Evolutionary conservation across 2,113 vertebrate species (phyloP).

Genomic region (Thymallus thymallus): DNA sequence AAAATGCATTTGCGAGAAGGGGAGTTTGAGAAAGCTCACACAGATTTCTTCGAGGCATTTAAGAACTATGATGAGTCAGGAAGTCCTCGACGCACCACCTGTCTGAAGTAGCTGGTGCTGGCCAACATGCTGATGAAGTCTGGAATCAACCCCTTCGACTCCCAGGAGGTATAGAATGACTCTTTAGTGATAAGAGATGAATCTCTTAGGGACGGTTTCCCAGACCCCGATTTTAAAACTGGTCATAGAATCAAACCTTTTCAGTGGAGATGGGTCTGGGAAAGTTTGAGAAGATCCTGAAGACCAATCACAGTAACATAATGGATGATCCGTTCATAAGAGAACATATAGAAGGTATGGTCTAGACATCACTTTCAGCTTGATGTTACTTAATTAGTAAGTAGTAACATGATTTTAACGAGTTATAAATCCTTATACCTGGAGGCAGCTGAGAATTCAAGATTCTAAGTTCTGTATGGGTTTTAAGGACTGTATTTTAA

Average conservation of each 20-base stretch:
- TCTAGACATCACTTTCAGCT: neutral
- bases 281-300: slow-evolving; percentile 99
- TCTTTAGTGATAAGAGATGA: neutral
- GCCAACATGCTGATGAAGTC: slow-evolving; percentile 99
- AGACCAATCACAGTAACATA: slow-evolving; percentile 99
- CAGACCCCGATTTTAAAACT: no score
- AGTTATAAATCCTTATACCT: no score
- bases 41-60: slow-evolving; percentile 99
- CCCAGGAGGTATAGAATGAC: slow-evolving; percentile 85
- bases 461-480: no score
- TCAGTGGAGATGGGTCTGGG: no score
- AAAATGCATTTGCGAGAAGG: slow-evolving; percentile 99
- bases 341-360: slow-evolving; percentile 97
- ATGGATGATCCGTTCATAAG: slow-evolving; percentile 99
- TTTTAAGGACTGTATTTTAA: no score
- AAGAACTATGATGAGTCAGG: slow-evolving; percentile 99
- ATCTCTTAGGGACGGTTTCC: neutral
- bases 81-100: slow-evolving; percentile 96
- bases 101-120: slow-evolving; percentile 98
- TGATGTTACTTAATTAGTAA: neutral
- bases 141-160: slow-evolving; percentile 99
- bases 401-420: neutral
- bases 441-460: no score
- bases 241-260: no score
- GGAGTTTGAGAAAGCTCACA: slow-evolving; percentile 99